Conservation (phyloP, 2,888 invertebrate genomes). For the Drosophila mayaguana region DNA sequence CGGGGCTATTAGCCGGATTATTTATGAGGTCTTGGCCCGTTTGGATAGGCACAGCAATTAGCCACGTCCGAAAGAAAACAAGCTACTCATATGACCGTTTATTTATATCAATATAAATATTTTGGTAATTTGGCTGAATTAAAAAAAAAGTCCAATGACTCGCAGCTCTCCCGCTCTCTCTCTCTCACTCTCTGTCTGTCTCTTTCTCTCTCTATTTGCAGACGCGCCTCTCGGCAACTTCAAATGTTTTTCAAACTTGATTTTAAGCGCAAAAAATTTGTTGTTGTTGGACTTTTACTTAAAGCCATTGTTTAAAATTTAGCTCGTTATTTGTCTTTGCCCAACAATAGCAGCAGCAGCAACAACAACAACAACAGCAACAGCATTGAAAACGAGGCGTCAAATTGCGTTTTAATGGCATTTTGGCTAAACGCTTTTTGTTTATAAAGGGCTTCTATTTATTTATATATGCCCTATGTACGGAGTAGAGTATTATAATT, state of each 20-base stretch:
- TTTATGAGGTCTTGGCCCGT: constrained; percentile 70
- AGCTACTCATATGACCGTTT: constrained; percentile 25
- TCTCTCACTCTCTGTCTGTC: neutral
- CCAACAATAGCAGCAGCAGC: neutral
- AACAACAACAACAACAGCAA: constrained; percentile 8
- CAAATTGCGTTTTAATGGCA: constrained; percentile 73
- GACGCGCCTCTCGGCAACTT: constrained; percentile 36
- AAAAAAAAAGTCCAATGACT: constrained; percentile 27
- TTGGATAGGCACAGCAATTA: constrained; percentile 68
- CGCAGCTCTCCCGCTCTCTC: neutral
- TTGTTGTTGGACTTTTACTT: constrained; percentile 2
- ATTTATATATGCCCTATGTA: constrained; percentile 5
- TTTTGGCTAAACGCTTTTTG: constrained; percentile 48
- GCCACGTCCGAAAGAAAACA: constrained; percentile 37
- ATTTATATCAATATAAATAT: constrained; percentile 4
- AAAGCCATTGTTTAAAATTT: constrained; percentile 27
- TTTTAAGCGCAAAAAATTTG: constrained; percentile 24
- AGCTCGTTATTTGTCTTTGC: constrained; percentile 55
- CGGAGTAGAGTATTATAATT: neutral
- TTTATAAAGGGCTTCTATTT: constrained; percentile 33
- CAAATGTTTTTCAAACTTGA: constrained; percentile 25
- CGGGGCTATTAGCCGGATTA: constrained; percentile 64
- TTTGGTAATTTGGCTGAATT: constrained; percentile 19
- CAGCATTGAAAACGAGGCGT: constrained; percentile 30
- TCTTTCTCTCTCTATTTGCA: neutral